Conservation (phyloP, 2,797 vertebrate species). For the Argyrosomus regius region DNA sequence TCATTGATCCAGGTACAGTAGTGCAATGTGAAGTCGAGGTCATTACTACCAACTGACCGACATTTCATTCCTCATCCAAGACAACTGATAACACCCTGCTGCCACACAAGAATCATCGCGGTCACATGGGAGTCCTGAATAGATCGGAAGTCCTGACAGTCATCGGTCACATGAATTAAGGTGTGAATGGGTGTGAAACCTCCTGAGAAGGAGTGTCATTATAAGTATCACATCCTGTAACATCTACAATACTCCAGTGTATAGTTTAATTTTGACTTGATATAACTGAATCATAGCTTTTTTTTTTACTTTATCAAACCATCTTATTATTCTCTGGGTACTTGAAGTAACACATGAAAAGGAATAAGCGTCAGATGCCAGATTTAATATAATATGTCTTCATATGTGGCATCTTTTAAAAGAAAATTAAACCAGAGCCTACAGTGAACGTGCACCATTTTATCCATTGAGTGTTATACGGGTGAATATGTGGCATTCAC, state of each 20-base stretch:
- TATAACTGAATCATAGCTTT: neutral
- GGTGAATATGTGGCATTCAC: neutral
- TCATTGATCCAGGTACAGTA: neutral
- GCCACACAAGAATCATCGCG: neutral
- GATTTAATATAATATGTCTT: slow-evolving; percentile 19
- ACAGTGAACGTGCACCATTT: neutral
- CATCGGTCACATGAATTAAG: slow-evolving; percentile 10
- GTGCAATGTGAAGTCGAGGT: neutral
- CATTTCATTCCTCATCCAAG: neutral
- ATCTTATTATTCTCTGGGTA: slow-evolving; percentile 4
- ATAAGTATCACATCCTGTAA: neutral
- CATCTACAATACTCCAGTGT: slow-evolving; percentile 1
- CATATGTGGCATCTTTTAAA: neutral
- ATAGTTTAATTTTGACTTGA: slow-evolving; percentile 25
- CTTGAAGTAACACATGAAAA: neutral
- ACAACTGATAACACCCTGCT: neutral
- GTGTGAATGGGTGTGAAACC: slow-evolving; percentile 45
- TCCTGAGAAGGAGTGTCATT: neutral
- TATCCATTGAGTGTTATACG: neutral
- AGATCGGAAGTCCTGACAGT: neutral
- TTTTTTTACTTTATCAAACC: neutral
- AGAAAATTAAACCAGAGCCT: slow-evolving; percentile 30
- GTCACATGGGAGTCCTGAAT: neutral
- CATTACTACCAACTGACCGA: neutral
- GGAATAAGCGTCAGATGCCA: neutral